Conservation (phyloP, 30 jellyfish, hydroid and myxozoan genomes). For the Aurelia coerulea region DNA sequence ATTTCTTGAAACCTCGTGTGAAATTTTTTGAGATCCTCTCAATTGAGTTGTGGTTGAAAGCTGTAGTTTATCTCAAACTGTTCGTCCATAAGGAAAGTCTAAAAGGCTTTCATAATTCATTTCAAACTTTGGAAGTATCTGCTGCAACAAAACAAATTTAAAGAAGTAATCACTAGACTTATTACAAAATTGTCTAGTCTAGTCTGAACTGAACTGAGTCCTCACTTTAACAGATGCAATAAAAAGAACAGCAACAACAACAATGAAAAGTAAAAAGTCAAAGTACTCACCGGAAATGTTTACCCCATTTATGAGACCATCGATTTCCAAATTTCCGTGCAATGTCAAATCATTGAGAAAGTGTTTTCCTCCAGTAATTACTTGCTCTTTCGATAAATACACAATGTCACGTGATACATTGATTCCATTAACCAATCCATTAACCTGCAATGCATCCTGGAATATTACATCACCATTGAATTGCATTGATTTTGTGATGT, state of each 20-base stretch:
- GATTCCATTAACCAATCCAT: constrained; percentile 79
- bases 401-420: constrained; percentile 71
- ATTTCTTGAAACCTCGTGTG: no score
- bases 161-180: constrained; percentile 38
- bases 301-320: constrained; percentile 57
- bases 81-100: no score
- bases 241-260: no score
- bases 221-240: no score
- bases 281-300: constrained; percentile 57
- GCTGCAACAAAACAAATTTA: no score
- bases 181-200: neutral
- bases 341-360: constrained; percentile 23
- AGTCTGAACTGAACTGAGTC: no score
- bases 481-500: constrained; percentile 21
- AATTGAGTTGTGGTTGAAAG: no score
- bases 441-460: constrained; percentile 22
- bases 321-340: constrained; percentile 20
- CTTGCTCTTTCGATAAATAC: constrained; percentile 45
- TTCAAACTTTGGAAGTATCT: no score
- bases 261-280: no score
- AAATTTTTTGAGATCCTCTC: no score
- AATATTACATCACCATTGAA: constrained; percentile 42
- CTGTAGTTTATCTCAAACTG: no score
- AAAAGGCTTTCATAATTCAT: no score
- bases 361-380: constrained; percentile 53